Base-by-base conservation (phyloP, 2,113 vertebrate species). In the Triplophysa siluroides region DNA sequence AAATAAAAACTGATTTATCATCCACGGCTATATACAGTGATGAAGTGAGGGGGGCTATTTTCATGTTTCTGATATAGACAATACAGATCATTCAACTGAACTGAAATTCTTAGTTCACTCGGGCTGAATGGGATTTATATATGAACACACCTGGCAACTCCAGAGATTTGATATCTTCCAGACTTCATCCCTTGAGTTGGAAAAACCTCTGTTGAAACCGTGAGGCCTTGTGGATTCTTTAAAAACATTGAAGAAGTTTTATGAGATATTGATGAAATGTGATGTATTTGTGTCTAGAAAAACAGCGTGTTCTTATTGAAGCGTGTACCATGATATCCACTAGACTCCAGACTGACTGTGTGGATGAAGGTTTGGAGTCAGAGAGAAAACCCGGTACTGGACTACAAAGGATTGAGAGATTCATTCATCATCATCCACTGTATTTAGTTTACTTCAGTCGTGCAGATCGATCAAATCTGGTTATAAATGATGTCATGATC, bases 291-390 rank as follows among this genome's bases (percentile, higher is more conserved):
- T 21, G 3, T 38, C 33, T 33, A 14, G 24, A 54, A 16, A 21
- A 56, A 50, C 54, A 6, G 33, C 7, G 33, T 7, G 33, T 3
- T 38, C 33, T 7, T 38, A 38, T 38, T 60, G 23, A 9, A 61
- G 11, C 9, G 64, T 74, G 77, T 83, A 86, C 85, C 78, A 78
- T 74, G 67, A 86, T 63, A 33, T 86, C 85, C 45, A 86, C 72
- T 8, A n/a, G 41, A 85, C 52, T 58, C 29, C 64, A 12, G 47
- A 54, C 19, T 81, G 19, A 23, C 38, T 61, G 1, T 19, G 14
- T 0, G 85, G 83, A 2, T 74, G 38, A 52, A 86, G 62, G 38
- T 75, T 77, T 24, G 83, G 83, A 18, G 78, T 77, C 62, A 86
- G 1, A 16, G 81, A 62, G 50, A 86, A 85, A 29, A 81, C 26